These are phyloP conservation scores for Antennarius striatus DNA, from an alignment of 2,113 vertebrate species.

Conservation along the genomic window DNA sequence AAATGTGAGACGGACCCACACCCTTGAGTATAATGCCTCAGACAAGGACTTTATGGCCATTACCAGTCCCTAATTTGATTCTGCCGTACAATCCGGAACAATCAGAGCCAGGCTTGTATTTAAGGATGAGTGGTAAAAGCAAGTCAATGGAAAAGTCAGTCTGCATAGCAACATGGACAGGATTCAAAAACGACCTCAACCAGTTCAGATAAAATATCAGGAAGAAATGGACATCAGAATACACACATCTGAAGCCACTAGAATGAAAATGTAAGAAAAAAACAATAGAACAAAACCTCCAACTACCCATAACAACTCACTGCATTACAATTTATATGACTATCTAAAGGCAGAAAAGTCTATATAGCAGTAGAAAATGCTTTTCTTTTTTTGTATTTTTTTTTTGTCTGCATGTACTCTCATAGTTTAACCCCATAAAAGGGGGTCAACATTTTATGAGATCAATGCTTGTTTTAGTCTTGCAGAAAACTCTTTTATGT, in stretches of 20 bases:
- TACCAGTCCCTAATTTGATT: conserved; percentile 70
- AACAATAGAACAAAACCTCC: conserved; percentile 2
- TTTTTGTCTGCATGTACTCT: no score
- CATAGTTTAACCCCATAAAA: no score
- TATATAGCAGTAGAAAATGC: conserved; percentile 28
- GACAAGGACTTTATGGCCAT: conserved; percentile 61
- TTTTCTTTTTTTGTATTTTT: not conserved
- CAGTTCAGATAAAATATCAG: conserved; percentile 26
- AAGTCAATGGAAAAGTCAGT: conserved; percentile 67
- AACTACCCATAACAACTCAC: not conserved
- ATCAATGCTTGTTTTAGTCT: no score
- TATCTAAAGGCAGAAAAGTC: conserved; percentile 11
- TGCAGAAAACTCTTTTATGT: no score
- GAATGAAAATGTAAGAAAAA: not conserved
- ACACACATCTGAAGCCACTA: conserved; percentile 29
- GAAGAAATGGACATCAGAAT: conserved; percentile 30
- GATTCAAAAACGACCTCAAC: conserved; percentile 55
- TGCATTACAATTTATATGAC: conserved; percentile 13
- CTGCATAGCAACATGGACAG: conserved; percentile 71
- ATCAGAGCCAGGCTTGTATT: conserved; percentile 63
- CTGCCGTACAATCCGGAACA: conserved; percentile 61
- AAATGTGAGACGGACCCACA: conserved; percentile 61
- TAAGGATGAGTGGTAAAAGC: conserved; percentile 60
- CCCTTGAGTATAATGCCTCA: conserved; percentile 58
- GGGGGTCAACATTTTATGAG: no score